Base-by-base conservation (phyloP, 2,113 vertebrate species). In the Asarcornis scutulata region DNA sequence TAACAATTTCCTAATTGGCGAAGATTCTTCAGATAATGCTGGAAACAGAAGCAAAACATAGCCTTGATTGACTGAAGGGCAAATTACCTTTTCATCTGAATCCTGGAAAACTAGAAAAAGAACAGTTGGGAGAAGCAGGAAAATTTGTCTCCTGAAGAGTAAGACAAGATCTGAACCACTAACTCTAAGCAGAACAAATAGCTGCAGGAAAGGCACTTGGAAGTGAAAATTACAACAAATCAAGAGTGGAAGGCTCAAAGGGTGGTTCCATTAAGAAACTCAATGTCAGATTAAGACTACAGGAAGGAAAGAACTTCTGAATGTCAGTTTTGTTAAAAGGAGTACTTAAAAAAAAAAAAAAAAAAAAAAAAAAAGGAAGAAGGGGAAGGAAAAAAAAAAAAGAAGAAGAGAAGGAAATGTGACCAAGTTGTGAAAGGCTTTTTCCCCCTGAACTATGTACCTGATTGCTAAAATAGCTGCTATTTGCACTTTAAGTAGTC, bases 61-160 rank as follows among this genome's bases (percentile, higher is more conserved):
- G 31, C 72, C 82, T 96, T 96, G 85, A 97, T 98, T 96, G 97
- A 95, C 44, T 91, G 82, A 96, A 95, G 79, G 48, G 66, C 67
- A 96, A 95, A 86, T 95, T 88, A 96, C 93, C 62, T 95, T 97
- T 95, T 86, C 81, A 93, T 18, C 23, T 96, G 83, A 59, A 85
- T 60, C 34, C n/a, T 81, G 36, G 50, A 42, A 87, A 20, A 68
- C 69, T 48, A 44, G 86, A 79, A 93, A 97, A 89, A 95, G 31
- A 86, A 89, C 62, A 88, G 22, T 8, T 77, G 34, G 63, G 50
- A 86, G 74, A 94, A 96, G 25, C 8, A 50, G 44, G 38, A 67
- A 72, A 53, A 62, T 32, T 59, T 74, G 14, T 52, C 77, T 86
- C 52, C 53, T 34, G 63, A 73, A 91, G 34, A 83, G 20, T 44